These are phyloP conservation scores for Limnephilus auricula DNA, from an alignment of 2,888 invertebrate genomes.

Conservation along the genomic window DNA sequence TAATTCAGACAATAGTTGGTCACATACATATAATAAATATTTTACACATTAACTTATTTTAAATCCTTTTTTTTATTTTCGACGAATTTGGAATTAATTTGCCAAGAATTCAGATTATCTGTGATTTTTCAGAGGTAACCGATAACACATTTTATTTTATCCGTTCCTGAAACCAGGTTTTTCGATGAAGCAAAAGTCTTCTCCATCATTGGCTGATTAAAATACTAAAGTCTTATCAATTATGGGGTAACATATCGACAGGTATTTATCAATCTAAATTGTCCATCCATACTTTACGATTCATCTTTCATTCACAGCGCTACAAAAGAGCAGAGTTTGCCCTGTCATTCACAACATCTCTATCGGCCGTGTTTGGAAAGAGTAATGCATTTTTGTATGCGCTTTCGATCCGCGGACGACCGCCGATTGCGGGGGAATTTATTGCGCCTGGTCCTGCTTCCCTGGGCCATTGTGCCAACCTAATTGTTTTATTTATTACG, in stretches of 20 bases:
- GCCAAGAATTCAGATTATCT: too few relatives aligned
- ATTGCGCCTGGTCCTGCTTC: conserved; percentile 56
- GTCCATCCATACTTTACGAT: not conserved
- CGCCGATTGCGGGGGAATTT: conserved; percentile 63
- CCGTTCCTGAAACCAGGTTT: too few relatives aligned
- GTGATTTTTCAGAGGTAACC: too few relatives aligned
- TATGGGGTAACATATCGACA: too few relatives aligned
- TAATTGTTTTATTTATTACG: conserved; percentile 65
- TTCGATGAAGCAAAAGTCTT: too few relatives aligned
- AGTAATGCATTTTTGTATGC: conserved; percentile 62
- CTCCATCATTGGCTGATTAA: not conserved
- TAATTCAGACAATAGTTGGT: too few relatives aligned
- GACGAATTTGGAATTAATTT: too few relatives aligned
- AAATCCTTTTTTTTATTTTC: too few relatives aligned
- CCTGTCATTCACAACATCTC: conserved; percentile 32
- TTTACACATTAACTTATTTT: too few relatives aligned
- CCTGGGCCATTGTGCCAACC: conserved; percentile 54
- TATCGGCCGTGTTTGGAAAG: conserved; percentile 40
- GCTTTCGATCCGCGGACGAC: conserved; percentile 47
- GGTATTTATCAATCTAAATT: not conserved
- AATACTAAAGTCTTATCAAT: not conserved
- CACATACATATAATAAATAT: too few relatives aligned
- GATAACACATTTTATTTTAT: too few relatives aligned
- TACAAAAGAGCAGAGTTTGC: conserved; percentile 12
- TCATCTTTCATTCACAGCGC: conserved; percentile 7